Evolutionary conservation across 1,140 invertebrate species (phyloP), one percentile per base, ranked within the genome.

Genomic region (Cotesia glomerata): DNA sequence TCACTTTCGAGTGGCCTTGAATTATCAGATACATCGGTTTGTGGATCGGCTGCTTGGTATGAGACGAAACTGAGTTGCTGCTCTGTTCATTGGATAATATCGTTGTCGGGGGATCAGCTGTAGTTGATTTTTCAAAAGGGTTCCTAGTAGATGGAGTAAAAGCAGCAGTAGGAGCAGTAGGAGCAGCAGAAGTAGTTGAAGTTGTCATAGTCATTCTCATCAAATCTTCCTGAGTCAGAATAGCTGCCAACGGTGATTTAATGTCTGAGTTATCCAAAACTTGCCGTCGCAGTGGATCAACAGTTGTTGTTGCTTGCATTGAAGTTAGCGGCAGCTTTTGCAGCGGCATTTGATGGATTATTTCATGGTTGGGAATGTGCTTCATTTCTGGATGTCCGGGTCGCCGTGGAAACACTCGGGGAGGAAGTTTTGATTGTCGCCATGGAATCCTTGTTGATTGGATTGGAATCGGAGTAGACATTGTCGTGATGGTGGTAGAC

Each of bases 1-100:
- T 94, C 0, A 94, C 93, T 85, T 94, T 94, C 0, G 93, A 94
- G 79, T 94, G 93, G 0, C 93, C 93, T 83, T 94, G 92, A 75
- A 94, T 94, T 26, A 94, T 94, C 7, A 94, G 85, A 78, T 94
- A 93, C 88, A 92, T 90, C 2, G 93, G 92, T 3, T 90, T 88
- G 45, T 87, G 79, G 0, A 92, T 82, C 0, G 90, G 91, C 77
- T 91, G 89, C 74, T 92, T 92, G 62, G 90, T 89, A 71, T 92
- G 90, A 73, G 90, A 89, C 71, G 90, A 90, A 3, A 90, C 80
- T 0, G 88, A 87, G 78, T 90, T 88, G 0, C 86, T 90, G 39
- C 87, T 90, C 68, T 84, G 78, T 72, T 81, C 77, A 4, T 76
- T 75, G 13, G 81, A 77, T 74, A 84, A 80, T 2, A 83, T 84